Conservation (phyloP, 1,140 invertebrate genomes). For the Pteromalus puparum region DNA sequence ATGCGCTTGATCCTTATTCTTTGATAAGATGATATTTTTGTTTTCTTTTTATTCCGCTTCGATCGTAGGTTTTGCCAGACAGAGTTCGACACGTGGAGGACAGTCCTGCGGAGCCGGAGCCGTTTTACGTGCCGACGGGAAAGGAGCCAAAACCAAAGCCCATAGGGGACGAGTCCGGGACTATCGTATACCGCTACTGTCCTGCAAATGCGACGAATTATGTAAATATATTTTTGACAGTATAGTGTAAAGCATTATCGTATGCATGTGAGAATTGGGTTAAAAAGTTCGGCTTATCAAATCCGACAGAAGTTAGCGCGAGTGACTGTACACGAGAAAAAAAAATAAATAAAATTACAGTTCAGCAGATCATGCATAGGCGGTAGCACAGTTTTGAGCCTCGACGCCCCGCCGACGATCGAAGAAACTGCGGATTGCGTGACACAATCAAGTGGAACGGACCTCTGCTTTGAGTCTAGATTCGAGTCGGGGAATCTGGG, state of each 20-base stretch:
- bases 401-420: constrained; percentile 42
- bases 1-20: background rate
- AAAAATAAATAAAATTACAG: constrained; percentile 73
- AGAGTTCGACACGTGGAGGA: constrained; percentile 86
- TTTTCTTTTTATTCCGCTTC: background rate
- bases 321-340: background rate
- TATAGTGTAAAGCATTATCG: too few relatives aligned
- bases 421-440: constrained; percentile 51
- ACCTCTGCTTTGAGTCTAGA: constrained; percentile 93
- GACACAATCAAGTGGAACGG: constrained; percentile 72
- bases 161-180: constrained; percentile 89
- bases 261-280: too few relatives aligned
- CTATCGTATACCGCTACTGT: constrained; percentile 90
- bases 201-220: constrained; percentile 91
- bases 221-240: constrained; percentile 77
- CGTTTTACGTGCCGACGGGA: constrained; percentile 86
- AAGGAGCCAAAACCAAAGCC: constrained; percentile 89
- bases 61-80: constrained; percentile 85
- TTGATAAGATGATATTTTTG: background rate
- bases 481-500: constrained; percentile 98
- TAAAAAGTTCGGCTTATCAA: background rate
- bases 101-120: constrained; percentile 83
- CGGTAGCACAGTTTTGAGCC: constrained; percentile 57
- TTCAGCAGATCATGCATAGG: constrained; percentile 81
- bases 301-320: background rate